phyloP scores from a whole-genome alignment of 2,888 invertebrate genomes.

The Rotaria magnacalcarata region DNA sequence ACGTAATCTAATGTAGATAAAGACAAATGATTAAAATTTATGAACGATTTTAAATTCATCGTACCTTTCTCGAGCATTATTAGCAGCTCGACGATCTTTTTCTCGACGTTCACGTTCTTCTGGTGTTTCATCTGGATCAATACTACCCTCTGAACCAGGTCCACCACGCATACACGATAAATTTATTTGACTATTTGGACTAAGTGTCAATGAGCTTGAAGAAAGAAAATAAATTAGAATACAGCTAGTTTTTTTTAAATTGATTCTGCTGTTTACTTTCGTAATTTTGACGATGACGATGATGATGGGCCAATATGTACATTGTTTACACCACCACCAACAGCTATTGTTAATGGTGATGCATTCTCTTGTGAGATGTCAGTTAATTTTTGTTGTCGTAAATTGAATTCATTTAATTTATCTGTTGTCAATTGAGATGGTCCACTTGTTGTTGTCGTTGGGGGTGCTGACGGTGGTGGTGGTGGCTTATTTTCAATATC shows the following conservation, averaged over 20 bases:
- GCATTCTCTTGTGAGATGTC: constrained; percentile 29
- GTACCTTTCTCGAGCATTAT: constrained; percentile 85
- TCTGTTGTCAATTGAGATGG: constrained; percentile 18
- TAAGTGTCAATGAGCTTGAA: neutral
- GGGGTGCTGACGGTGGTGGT: neutral
- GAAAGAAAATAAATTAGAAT: neutral
- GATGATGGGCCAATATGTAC: neutral
- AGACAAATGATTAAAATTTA: neutral
- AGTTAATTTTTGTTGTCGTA: constrained; percentile 14
- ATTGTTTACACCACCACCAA: neutral
- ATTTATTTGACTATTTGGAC: constrained; percentile 28
- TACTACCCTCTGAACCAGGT: constrained; percentile 30
- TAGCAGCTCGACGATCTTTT: constrained; percentile 90
- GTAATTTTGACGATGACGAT: constrained; percentile 22
- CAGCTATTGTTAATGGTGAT: neutral
- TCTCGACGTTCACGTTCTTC: constrained; percentile 62
- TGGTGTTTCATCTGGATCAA: constrained; percentile 41
- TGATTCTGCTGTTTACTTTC: neutral
- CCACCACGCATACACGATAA: constrained; percentile 12
- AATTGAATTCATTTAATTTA: constrained; percentile 11
- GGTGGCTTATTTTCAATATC: constrained; percentile 37
- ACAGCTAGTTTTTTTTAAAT: neutral
- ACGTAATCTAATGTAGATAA: constrained; percentile 66
- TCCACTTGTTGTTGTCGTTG: neutral
- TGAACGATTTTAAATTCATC: neutral